A percentile compares a stretch with the other conserved stretches of the same genome.
phyloP scores from a whole-genome alignment of 2,888 invertebrate genomes.

The Ditula angustiorana region DNA sequence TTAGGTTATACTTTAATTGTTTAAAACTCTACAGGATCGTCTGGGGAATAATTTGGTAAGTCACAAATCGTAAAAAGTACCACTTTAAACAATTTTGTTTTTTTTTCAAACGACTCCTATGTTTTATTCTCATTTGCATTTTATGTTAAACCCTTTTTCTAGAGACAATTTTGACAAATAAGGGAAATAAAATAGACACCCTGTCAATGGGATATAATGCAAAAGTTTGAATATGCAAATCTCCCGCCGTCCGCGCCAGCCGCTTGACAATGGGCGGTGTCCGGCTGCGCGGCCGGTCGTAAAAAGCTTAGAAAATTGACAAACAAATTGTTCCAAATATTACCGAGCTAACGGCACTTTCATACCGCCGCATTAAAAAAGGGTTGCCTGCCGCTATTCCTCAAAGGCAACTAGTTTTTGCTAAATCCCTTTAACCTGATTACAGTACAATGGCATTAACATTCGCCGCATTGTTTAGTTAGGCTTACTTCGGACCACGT shows the following conservation, averaged over 20 bases:
- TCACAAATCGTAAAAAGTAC: no score
- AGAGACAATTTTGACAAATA: conserved; percentile 46
- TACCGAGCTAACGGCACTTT: conserved; percentile 66
- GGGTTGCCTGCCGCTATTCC: conserved; percentile 69
- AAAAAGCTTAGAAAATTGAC: conserved; percentile 75
- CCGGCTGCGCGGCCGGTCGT: conserved; percentile 63
- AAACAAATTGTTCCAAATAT: conserved; percentile 75
- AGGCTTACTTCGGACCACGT: conserved; percentile 47
- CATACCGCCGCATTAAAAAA: conserved; percentile 65
- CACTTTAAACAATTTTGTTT: no score
- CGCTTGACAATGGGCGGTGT: conserved; percentile 67
- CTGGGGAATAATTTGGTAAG: no score
- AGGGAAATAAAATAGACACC: conserved; percentile 63
- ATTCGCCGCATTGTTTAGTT: conserved; percentile 65
- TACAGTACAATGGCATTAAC: conserved; percentile 77
- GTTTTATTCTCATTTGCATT: conserved; percentile 39
- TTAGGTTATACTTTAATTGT: no score
- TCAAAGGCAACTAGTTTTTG: conserved; percentile 68
- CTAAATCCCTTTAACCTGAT: conserved; percentile 76
- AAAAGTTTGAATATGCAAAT: conserved; percentile 82
- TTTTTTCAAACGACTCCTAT: not conserved
- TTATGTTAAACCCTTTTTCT: conserved; percentile 62
- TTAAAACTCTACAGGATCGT: no score
- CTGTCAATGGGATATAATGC: conserved; percentile 72
- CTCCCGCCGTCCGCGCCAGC: conserved; percentile 55